These are phyloP conservation scores for Orbicella faveolata DNA, from an alignment of 64 coral and sea anemone species.

Conservation along the genomic window DNA sequence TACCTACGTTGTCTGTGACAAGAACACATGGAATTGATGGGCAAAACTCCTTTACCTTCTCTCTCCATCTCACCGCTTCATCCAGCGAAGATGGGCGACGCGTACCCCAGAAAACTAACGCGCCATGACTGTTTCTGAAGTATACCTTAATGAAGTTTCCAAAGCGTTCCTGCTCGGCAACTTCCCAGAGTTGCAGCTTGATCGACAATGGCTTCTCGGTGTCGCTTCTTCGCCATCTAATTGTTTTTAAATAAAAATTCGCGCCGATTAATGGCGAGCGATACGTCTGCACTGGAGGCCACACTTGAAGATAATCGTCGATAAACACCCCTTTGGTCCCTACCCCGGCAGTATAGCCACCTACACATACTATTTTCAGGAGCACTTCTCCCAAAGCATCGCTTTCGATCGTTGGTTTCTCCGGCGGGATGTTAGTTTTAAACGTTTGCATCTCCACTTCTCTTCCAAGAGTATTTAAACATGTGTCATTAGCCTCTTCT, in stretches of 20 bases:
- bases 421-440: conserved; percentile 17
- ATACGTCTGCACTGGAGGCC: conserved; percentile 41
- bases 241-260: conserved; percentile 30
- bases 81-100: conserved; percentile 41
- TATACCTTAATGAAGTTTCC: conserved; percentile 14
- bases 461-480: conserved; percentile 7
- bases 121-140: conserved; percentile 46
- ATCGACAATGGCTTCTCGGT: conserved; percentile 9
- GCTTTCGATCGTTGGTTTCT: conserved; percentile 18
- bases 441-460: conserved; percentile 51
- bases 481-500: conserved; percentile 6
- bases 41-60: conserved; percentile 30
- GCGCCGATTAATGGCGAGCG: conserved; percentile 35
- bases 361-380: conserved; percentile 61
- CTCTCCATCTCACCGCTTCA: conserved; percentile 48
- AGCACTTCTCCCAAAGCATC: background rate
- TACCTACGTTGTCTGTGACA: conserved; percentile 45
- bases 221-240: conserved; percentile 41
- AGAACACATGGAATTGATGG: conserved; percentile 33
- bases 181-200: conserved; percentile 57
- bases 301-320: conserved; percentile 58
- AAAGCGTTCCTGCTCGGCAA: conserved; percentile 60
- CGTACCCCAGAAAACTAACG: conserved; percentile 65
- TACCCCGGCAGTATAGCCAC: conserved; percentile 40
- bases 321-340: conserved; percentile 45